Evolutionary conservation across 2,888 invertebrate genomes (phyloP).

Genomic region (Pachymerium ferrugineum): DNA sequence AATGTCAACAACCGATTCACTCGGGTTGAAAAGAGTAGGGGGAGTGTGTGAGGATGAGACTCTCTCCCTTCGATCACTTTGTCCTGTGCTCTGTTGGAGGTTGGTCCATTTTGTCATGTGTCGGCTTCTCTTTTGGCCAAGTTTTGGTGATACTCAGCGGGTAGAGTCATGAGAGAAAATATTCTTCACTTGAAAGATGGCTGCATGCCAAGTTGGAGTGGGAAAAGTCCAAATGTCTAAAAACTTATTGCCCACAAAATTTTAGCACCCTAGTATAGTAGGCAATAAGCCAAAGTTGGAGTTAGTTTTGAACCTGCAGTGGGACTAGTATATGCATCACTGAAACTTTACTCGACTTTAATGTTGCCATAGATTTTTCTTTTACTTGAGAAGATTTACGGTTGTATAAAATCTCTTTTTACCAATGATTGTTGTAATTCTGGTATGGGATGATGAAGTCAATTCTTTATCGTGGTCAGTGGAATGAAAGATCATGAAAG

Average conservation of each 20-base stretch:
- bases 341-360: too few relatives aligned
- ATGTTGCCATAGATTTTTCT: too few relatives aligned
- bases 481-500: too few relatives aligned
- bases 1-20: constrained; percentile 10
- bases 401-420: too few relatives aligned
- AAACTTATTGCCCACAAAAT: constrained; percentile 23
- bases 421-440: too few relatives aligned
- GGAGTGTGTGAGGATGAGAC: not conserved
- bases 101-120: not conserved
- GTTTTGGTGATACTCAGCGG: constrained; percentile 14
- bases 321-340: too few relatives aligned
- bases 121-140: constrained; percentile 5
- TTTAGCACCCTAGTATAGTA: not conserved
- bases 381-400: too few relatives aligned
- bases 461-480: too few relatives aligned
- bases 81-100: constrained; percentile 7
- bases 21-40: not conserved
- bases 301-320: not conserved
- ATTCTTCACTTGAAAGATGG: not conserved
- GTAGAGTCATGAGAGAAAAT: constrained; percentile 10
- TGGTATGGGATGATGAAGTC: too few relatives aligned
- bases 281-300: constrained; percentile 6
- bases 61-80: not conserved
- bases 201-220: not conserved
- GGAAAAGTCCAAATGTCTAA: constrained; percentile 5